Conservation (phyloP, 2,797 vertebrate species). For the Tinamus major region DNA sequence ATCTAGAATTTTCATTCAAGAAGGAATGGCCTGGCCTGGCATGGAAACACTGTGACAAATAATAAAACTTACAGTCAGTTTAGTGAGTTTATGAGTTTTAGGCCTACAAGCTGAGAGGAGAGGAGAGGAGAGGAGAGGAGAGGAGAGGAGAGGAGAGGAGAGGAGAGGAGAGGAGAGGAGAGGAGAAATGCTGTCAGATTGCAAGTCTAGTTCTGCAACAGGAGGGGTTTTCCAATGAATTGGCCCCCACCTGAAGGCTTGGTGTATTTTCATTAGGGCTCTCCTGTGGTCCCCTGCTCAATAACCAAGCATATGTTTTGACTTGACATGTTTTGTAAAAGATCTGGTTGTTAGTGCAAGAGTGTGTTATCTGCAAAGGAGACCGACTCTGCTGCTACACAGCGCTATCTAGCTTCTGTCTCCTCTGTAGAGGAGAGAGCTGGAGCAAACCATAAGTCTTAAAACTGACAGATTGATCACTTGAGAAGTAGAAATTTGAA, state of each 20-base stretch:
- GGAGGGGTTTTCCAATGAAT: background rate
- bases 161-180: background rate
- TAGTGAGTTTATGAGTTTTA: background rate
- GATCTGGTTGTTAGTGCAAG: background rate
- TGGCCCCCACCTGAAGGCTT: background rate
- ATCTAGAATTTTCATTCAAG: background rate
- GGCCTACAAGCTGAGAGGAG: background rate
- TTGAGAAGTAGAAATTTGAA: background rate
- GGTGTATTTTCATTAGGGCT: background rate
- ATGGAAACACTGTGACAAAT: background rate
- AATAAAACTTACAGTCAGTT: background rate
- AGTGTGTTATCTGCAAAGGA: background rate
- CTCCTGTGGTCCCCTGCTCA: background rate
- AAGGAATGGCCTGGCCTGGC: background rate
- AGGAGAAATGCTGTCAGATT: background rate
- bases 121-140: background rate
- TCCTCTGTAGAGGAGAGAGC: background rate
- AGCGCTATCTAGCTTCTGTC: background rate
- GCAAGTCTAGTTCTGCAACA: background rate
- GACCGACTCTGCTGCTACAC: background rate
- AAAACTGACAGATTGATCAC: background rate
- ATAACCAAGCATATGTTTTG: background rate
- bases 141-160: background rate
- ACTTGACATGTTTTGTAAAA: background rate
- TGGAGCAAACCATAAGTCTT: background rate